Percentiles rank a stretch among this genome's conserved stretches.
Conservation (phyloP, 2,113 vertebrate species). For the Rallus limicola region DNA sequence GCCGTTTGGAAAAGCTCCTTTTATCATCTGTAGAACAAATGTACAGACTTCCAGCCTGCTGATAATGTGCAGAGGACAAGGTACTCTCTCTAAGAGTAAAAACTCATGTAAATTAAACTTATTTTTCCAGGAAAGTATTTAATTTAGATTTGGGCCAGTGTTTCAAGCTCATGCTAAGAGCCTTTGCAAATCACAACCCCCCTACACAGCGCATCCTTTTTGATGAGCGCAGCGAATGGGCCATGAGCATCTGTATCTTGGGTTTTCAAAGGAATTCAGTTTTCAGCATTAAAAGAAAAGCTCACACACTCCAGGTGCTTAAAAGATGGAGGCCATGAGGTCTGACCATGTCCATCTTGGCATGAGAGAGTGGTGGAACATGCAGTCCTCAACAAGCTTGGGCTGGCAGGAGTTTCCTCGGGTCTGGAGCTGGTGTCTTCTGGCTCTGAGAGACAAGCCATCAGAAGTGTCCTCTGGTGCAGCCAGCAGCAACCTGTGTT, state of each 20-base stretch:
- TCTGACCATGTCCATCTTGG: too few species aligned
- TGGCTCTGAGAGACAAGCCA: background rate
- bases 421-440: background rate
- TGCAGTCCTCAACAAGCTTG: background rate
- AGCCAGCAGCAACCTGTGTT: fast-evolving
- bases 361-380: background rate
- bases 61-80: slow-evolving; percentile 8
- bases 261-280: background rate
- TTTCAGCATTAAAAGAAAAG: background rate
- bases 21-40: slow-evolving; percentile 4
- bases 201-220: fast-evolving
- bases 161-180: background rate
- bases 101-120: slow-evolving; percentile 12
- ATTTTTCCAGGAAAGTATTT: background rate
- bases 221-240: background rate
- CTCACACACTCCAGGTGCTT: background rate
- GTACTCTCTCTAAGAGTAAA: background rate
- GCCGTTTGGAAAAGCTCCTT: background rate
- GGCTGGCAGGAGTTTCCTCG: background rate
- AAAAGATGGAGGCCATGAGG: background rate
- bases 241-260: background rate
- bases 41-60: background rate
- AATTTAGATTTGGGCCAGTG: slow-evolving; percentile 8
- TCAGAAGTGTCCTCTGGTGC: background rate
- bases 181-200: background rate